Percentiles rank a stretch among this genome's conserved stretches.
Evolutionary conservation across 92 coral and sea anemone genomes (phyloP).

Genomic region (Siderastrea siderea): DNA sequence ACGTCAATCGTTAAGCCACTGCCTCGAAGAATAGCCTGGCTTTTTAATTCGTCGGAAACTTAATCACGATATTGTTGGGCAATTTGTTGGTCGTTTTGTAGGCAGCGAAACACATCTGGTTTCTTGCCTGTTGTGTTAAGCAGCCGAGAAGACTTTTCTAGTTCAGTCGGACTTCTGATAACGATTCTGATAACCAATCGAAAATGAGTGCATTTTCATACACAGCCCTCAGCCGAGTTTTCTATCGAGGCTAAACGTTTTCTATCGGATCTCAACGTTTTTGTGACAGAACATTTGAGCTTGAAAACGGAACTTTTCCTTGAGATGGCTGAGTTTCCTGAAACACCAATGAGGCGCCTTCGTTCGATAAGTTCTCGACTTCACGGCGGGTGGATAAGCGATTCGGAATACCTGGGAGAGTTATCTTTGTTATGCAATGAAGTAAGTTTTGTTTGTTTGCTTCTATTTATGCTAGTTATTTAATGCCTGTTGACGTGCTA

Average conservation of each 20-base stretch:
- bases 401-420: slow-evolving; percentile 48
- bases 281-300: not conserved
- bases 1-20: not conserved
- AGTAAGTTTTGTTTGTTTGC: slow-evolving; percentile 45
- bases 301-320: not conserved
- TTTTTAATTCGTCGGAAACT: not conserved
- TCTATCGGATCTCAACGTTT: too few relatives aligned
- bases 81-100: not conserved
- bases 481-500: not conserved
- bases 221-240: too few relatives aligned
- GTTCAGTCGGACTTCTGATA: too few relatives aligned
- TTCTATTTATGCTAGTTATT: not conserved
- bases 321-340: slow-evolving; percentile 13
- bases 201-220: too few relatives aligned
- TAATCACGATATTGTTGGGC: not conserved
- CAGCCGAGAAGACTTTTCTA: not conserved
- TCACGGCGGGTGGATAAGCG: slow-evolving; percentile 64
- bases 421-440: slow-evolving; percentile 45
- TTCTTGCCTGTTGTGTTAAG: not conserved
- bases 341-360: not conserved
- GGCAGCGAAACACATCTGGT: not conserved
- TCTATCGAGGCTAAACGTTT: too few relatives aligned
- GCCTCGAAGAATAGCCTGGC: not conserved
- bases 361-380: slow-evolving; percentile 19
- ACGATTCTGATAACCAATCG: too few relatives aligned